Percentiles rank a stretch among this genome's conserved stretches.
Conservation (phyloP, 2,888 invertebrate species). For the Athalia circularis region DNA sequence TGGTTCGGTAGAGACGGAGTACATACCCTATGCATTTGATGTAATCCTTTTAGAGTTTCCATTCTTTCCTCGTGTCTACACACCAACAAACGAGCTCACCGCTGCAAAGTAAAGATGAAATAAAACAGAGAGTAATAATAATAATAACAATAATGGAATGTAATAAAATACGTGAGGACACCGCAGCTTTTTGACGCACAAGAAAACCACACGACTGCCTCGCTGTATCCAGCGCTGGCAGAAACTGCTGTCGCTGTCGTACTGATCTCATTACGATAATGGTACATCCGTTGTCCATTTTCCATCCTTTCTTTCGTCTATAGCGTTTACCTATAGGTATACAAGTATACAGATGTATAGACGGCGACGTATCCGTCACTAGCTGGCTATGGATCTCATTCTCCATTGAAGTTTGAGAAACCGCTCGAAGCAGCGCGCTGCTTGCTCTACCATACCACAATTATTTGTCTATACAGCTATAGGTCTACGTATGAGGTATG, state of each 20-base stretch:
- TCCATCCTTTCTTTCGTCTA: constrained; percentile 2
- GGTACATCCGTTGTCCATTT: constrained; percentile 35
- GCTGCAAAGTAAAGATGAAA: neutral
- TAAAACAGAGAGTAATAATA: neutral
- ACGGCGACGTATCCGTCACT: too few species aligned
- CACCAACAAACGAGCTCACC: neutral
- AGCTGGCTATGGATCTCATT: neutral
- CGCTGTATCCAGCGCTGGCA: neutral
- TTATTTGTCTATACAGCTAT: constrained; percentile 28
- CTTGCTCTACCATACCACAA: constrained; percentile 24
- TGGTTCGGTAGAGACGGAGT: too few species aligned
- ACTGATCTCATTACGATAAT: constrained; percentile 44
- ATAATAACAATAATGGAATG: neutral
- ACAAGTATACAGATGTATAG: too few species aligned
- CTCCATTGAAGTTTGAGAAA: constrained; percentile 21
- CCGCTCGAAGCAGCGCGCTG: neutral
- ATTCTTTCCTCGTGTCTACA: constrained; percentile 7
- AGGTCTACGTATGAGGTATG: constrained; percentile 8
- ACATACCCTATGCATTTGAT: neutral
- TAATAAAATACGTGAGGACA: neutral
- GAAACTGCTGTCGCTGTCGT: neutral
- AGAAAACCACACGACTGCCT: constrained; percentile 14
- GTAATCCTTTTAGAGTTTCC: constrained; percentile 38
- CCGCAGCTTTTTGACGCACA: constrained; percentile 24
- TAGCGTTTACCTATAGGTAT: neutral